Base-by-base conservation (phyloP, 2,888 invertebrate species). In the Zaprionus lineosus region DNA sequence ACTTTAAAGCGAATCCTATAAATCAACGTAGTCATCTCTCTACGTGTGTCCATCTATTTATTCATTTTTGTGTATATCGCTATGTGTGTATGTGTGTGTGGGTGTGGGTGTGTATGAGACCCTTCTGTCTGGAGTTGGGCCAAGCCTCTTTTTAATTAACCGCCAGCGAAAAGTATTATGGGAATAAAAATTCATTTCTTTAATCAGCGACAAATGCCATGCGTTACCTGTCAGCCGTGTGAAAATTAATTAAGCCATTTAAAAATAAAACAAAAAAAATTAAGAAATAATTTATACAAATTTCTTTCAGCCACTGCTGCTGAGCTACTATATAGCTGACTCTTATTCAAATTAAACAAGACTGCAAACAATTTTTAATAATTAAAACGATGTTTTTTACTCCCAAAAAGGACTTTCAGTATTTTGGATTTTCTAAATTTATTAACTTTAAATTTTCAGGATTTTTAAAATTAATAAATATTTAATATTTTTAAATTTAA, bases 21-120 rank as follows among this genome's bases (percentile, higher is more conserved):
- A 79, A 78, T 78, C 85, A 78, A 74, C 59, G 84, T 76, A 53
- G 79, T 65, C 58, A 55, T 76, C 56, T 31, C 36, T 50, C 12
- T 12, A 15, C 31, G 11, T 8, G n/a, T 7, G 11, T 26, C 16
- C 14, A 11, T 11, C 6, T 12, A 26, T 48, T 8, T 9, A 26
- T 14, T 12, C 7, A 15, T 11, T 14, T 37, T 8, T 14, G n/a
- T 8, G 15, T 28, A 31, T 26, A 29, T 41, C 2, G 21, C 14
- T 36, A 11, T 46, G 15, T 36, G 6, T 11, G 18, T 50, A 21
- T 18, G 8, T 40, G 7, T 31, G 12, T 28, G 6, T 33, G 18
- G 26, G 24, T 37, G 4, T 19, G 11, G 39, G 14, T 26, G 43
- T 15, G 11, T 31, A 21, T 31, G 46, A n/a, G n/a, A n/a, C 3